Conservation (phyloP, 2,797 vertebrate genomes). For the Gymnodraco acuticeps region DNA sequence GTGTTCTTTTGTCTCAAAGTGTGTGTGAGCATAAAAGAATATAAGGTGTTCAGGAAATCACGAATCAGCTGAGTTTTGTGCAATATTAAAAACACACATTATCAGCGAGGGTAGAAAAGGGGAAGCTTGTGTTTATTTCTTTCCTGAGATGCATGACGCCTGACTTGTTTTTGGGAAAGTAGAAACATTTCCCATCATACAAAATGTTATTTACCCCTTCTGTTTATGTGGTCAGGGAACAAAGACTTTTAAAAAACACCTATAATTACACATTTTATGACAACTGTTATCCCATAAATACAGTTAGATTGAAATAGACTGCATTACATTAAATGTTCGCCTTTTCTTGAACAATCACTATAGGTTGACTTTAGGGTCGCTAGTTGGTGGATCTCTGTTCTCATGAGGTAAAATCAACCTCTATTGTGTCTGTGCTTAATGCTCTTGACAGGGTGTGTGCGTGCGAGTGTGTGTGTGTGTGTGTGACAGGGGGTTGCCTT, state of each 20-base stretch:
- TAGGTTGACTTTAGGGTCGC: too few relatives aligned
- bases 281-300: neutral
- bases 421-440: constrained; percentile 26
- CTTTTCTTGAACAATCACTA: neutral
- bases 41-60: neutral
- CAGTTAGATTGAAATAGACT: neutral
- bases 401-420: constrained; percentile 27
- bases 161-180: neutral
- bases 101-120: neutral
- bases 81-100: neutral
- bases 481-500: neutral
- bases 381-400: neutral
- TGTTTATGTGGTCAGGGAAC: neutral
- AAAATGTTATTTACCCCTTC: neutral
- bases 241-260: neutral
- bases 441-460: constrained; percentile 42
- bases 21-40: constrained; percentile 12
- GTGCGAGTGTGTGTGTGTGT: neutral
- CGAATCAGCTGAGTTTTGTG: neutral
- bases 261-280: neutral
- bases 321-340: too few relatives aligned
- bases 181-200: constrained; percentile 3
- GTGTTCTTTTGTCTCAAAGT: neutral
- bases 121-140: neutral
- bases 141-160: neutral